These are phyloP conservation scores for Homarus americanus DNA, from an alignment of 1,140 invertebrate species.

Conservation along the genomic window DNA sequence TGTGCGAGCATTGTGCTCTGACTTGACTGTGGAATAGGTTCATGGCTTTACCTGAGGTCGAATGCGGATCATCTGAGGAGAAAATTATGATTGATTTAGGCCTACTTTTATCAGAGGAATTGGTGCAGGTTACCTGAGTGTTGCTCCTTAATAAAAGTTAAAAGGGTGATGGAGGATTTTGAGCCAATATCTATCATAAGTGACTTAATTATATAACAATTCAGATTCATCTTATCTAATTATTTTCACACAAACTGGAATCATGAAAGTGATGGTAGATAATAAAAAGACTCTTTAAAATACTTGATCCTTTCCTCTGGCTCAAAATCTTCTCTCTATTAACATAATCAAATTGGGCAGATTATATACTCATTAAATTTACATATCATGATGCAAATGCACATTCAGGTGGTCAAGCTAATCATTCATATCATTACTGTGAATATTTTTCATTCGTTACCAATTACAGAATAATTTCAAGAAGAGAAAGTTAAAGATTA, in stretches of 20 bases:
- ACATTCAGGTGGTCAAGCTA: neutral
- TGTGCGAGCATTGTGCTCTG: slow-evolving; percentile 7
- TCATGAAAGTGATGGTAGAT: too few relatives aligned
- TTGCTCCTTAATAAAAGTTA: slow-evolving; percentile 23
- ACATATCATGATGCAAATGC: slow-evolving; percentile 2
- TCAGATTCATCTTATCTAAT: too few relatives aligned
- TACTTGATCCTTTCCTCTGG: too few relatives aligned
- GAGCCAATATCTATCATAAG: neutral
- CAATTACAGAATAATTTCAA: neutral
- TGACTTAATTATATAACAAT: too few relatives aligned
- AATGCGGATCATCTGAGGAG: slow-evolving; percentile 70
- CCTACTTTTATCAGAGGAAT: slow-evolving; percentile 31
- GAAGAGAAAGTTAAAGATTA: neutral
- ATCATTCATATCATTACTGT: slow-evolving; percentile 27
- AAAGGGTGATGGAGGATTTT: neutral
- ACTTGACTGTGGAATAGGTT: slow-evolving; percentile 34
- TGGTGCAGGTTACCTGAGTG: slow-evolving; percentile 45
- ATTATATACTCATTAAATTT: neutral
- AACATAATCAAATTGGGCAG: slow-evolving; percentile 68
- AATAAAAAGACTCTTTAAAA: too few relatives aligned
- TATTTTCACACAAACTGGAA: too few relatives aligned
- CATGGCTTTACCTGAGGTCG: slow-evolving; percentile 63
- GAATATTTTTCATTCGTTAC: neutral
- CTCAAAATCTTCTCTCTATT: slow-evolving; percentile 56
- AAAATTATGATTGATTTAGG: slow-evolving; percentile 56